Evolutionary conservation across 1,140 invertebrate genomes (phyloP), one percentile per base, ranked within the genome.

Genomic region (Amphibalanus amphitrite): DNA sequence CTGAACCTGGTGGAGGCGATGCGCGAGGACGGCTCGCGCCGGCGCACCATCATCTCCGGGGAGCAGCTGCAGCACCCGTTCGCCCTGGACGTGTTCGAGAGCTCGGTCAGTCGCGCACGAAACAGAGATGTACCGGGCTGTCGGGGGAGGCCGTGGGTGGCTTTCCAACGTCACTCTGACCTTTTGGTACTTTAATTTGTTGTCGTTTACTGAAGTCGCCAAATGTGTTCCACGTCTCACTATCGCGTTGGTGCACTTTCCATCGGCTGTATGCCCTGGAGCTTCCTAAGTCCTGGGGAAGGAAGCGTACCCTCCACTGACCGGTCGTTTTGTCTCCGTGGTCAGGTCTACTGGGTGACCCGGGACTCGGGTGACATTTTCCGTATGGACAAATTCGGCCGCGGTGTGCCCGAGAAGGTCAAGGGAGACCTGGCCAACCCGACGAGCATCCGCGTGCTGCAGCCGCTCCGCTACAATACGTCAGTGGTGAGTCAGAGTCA

Each of bases 311-410:
- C n/a, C n/a, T n/a, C n/a, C n/a, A n/a, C n/a, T n/a, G n/a, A n/a
- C n/a, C n/a, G n/a, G n/a, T n/a, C n/a, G n/a, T n/a, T n/a, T n/a
- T n/a, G n/a, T n/a, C n/a, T n/a, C n/a, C n/a, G n/a, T n/a, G n/a
- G 86, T 0, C 76, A 78, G 67, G 75, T 98, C 69, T 98, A 90
- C 79, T 98, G 93, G 91, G 84, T 92, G 6, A 92, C 91, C 0
- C 84, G 87, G 70, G 88, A 91, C 74, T 87, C 86, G 0, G 92
- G 92, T 0, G 91, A 93, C 77, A 82, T 98, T 0, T 82, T 91
- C 4, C 85, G 85, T 67, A 91, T 95, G 78, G 93, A 98, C 77
- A 98, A 98, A 83, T 97, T 98, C 81, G 95, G 95, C 4, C 82
- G 93, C 74, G 94, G 94, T 20, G 91, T 97, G n/a, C 89, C 90